Percentiles rank a stretch among this genome's conserved stretches.
phyloP scores from a whole-genome alignment of 2,888 invertebrate species.

The Malachius bipustulatus region DNA sequence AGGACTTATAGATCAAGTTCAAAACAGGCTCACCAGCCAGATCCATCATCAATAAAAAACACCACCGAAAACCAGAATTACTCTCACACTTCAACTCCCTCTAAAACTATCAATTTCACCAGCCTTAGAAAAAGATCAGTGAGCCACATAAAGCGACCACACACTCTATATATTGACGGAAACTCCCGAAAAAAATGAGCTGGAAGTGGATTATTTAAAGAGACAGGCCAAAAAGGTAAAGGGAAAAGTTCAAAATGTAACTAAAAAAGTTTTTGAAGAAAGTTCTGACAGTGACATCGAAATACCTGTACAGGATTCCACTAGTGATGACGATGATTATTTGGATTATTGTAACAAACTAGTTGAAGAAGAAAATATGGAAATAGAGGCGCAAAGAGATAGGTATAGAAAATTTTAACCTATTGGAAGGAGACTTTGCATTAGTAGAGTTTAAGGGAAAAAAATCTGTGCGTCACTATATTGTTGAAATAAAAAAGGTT shows the following conservation, averaged over 20 bases:
- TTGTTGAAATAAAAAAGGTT: neutral
- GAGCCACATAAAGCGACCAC: too few species aligned
- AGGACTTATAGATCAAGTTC: too few species aligned
- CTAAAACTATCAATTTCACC: too few species aligned
- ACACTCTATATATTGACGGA: too few species aligned
- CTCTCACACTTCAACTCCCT: too few species aligned
- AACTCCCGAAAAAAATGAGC: neutral
- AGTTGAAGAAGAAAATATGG: slow-evolving; percentile 2
- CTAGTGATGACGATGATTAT: slow-evolving; percentile 1
- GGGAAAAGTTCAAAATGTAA: neutral
- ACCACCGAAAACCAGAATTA: too few species aligned
- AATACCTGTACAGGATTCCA: neutral
- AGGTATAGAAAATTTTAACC: neutral
- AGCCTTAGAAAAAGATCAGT: too few species aligned
- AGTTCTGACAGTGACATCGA: slow-evolving; percentile 1
- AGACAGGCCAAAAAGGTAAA: neutral
- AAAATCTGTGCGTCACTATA: neutral
- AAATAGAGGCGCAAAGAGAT: neutral
- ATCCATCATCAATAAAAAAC: too few species aligned
- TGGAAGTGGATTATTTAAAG: slow-evolving; percentile 1
- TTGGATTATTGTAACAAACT: neutral
- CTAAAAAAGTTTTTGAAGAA: too few species aligned
- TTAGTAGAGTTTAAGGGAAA: neutral
- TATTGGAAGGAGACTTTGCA: neutral
- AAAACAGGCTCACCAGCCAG: too few species aligned